Conservation (phyloP, 2,888 invertebrate genomes). For the Tethea ocularis region DNA sequence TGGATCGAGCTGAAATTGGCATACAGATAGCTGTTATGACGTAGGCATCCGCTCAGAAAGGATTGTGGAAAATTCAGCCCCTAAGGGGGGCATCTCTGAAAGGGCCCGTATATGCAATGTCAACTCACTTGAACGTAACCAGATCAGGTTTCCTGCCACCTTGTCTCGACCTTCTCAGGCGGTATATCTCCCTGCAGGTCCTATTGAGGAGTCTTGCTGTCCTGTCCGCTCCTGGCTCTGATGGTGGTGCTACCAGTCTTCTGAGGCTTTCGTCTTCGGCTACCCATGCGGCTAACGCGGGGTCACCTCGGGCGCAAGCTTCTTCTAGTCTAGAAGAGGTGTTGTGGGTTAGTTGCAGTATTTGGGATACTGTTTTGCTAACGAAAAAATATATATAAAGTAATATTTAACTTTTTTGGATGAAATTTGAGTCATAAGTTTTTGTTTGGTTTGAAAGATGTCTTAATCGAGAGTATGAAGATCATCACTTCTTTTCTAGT, state of each 20-base stretch:
- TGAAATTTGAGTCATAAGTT: too few relatives aligned
- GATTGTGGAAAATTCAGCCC: too few relatives aligned
- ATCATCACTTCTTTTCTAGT: too few relatives aligned
- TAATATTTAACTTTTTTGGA: too few relatives aligned
- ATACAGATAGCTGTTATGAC: too few relatives aligned
- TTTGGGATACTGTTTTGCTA: background rate
- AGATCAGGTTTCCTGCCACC: conserved; percentile 90
- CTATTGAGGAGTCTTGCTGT: conserved; percentile 76
- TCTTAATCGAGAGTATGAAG: too few relatives aligned
- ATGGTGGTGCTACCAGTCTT: conserved; percentile 80
- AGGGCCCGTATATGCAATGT: too few relatives aligned
- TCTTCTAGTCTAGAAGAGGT: conserved; percentile 87
- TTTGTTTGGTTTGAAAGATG: too few relatives aligned
- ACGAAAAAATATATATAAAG: too few relatives aligned
- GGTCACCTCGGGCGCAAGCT: conserved; percentile 92
- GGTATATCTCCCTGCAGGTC: conserved; percentile 88
- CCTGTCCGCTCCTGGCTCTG: conserved; percentile 86
- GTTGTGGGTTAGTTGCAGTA: background rate
- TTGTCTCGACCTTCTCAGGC: conserved; percentile 92
- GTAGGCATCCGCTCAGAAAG: too few relatives aligned
- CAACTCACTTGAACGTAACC: conserved; percentile 38
- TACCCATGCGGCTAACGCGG: conserved; percentile 92
- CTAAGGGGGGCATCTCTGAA: too few relatives aligned
- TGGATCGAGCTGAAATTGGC: too few relatives aligned
- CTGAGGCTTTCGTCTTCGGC: conserved; percentile 94